Conservation (phyloP, 2,797 vertebrate genomes). For the Micrastur ruficollis region DNA sequence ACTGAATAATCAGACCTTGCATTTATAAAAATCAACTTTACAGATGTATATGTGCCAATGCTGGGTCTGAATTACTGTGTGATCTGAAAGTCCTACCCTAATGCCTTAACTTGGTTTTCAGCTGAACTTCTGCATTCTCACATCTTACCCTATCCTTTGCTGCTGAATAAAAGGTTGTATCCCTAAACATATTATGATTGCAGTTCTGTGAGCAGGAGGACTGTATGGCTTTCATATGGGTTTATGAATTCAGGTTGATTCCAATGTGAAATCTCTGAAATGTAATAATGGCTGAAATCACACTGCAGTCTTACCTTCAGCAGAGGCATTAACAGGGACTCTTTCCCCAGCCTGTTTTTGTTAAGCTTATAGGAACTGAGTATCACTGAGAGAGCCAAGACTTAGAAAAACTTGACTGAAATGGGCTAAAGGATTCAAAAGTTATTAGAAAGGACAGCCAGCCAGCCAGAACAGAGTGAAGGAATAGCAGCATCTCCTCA, state of each 20-base stretch:
- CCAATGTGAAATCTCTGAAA: not conserved
- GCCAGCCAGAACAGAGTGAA: not conserved
- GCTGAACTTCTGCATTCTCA: not conserved
- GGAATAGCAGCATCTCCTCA: not conserved
- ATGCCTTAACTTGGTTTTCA: not conserved
- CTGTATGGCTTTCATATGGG: not conserved
- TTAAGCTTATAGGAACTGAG: not conserved
- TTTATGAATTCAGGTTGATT: not conserved
- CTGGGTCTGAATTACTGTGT: not conserved
- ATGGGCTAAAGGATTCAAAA: not conserved
- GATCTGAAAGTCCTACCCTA: not conserved
- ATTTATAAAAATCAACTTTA: not conserved
- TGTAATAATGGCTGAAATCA: not conserved
- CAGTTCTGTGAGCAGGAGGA: not conserved
- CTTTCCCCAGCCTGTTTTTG: not conserved
- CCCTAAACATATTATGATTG: not conserved
- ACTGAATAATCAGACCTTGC: not conserved
- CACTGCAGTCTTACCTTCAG: not conserved
- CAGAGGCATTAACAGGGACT: not conserved
- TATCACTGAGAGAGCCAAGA: not conserved
- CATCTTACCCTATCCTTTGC: not conserved
- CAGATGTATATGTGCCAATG: accelerated
- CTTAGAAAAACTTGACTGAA: not conserved
- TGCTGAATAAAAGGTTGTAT: not conserved
- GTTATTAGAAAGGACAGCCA: not conserved